Conservation (phyloP, 1,140 invertebrate genomes). For the Onthophagus taurus region DNA sequence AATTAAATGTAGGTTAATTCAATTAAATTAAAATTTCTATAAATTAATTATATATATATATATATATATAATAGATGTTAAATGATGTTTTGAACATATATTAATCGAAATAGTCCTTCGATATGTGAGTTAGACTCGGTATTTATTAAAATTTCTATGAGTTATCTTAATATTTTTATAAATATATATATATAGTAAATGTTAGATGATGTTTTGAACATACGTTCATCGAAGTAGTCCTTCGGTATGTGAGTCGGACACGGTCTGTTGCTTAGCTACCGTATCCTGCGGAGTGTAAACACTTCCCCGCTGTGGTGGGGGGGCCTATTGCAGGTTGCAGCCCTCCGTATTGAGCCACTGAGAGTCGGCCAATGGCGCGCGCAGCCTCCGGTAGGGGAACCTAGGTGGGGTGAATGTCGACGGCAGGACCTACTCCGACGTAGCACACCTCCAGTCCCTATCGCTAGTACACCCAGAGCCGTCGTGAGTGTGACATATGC, state of each 20-base stretch:
- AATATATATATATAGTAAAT: too few species aligned
- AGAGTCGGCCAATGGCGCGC: conserved; percentile 26
- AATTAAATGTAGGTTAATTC: too few species aligned
- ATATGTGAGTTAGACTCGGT: too few species aligned
- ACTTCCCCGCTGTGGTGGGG: conserved; percentile 35
- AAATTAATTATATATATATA: too few species aligned
- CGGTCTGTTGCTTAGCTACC: conserved; percentile 37
- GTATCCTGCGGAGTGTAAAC: conserved; percentile 37
- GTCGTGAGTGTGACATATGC: conserved; percentile 39
- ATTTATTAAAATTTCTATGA: too few species aligned
- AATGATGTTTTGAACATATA: too few species aligned
- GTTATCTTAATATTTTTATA: too few species aligned
- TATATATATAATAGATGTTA: too few species aligned
- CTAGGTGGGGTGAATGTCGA: conserved; percentile 37
- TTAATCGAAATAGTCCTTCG: too few species aligned
- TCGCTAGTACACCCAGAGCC: conserved; percentile 26
- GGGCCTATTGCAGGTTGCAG: conserved; percentile 35
- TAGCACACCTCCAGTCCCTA: conserved; percentile 20
- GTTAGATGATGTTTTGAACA: too few species aligned
- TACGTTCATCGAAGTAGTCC: too few species aligned
- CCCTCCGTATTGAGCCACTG: conserved; percentile 25
- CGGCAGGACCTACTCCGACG: conserved; percentile 29
- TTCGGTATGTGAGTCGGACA: conserved; percentile 26
- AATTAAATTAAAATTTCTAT: too few species aligned
- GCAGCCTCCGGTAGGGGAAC: conserved; percentile 38